Conservation (phyloP, 2,113 vertebrate species). For the Paratilapia polleni region DNA sequence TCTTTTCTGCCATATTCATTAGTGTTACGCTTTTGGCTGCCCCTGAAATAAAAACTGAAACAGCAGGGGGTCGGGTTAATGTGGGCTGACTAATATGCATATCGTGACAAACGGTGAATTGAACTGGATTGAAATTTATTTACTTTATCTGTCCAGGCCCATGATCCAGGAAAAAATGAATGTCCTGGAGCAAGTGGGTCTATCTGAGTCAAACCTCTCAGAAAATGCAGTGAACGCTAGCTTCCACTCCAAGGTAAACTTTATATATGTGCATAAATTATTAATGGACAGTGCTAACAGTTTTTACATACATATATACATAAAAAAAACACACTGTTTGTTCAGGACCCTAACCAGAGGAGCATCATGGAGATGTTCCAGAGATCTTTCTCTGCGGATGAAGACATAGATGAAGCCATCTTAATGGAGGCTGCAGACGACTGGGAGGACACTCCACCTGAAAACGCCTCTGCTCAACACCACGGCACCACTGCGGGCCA, state of each 20-base stretch:
- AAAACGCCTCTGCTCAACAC: slow-evolving; percentile 19
- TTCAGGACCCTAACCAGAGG: slow-evolving; percentile 83
- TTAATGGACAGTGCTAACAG: not conserved
- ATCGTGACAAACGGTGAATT: slow-evolving; percentile 9
- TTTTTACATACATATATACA: not conserved
- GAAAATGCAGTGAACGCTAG: slow-evolving; percentile 84
- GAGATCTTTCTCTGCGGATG: slow-evolving; percentile 81
- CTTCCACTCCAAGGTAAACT: slow-evolving; percentile 87
- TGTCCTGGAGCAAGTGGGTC: slow-evolving; percentile 91
- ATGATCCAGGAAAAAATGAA: slow-evolving; percentile 95
- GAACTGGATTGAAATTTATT: not conserved
- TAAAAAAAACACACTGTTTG: not conserved
- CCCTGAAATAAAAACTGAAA: not conserved
- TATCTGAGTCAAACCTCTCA: slow-evolving; percentile 91
- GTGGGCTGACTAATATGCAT: not conserved
- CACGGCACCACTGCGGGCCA: not conserved
- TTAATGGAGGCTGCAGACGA: slow-evolving; percentile 80
- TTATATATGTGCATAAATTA: not conserved
- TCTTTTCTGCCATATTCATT: not conserved
- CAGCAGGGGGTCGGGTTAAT: not conserved
- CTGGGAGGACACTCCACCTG: slow-evolving; percentile 74
- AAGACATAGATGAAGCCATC: slow-evolving; percentile 76
- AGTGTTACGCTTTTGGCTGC: not conserved
- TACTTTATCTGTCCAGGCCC: slow-evolving; percentile 83
- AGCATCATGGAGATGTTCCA: slow-evolving; percentile 89